Evolutionary conservation across 2,797 vertebrate species (phyloP).

Genomic region (Parauchenoglanis ngamensis): DNA sequence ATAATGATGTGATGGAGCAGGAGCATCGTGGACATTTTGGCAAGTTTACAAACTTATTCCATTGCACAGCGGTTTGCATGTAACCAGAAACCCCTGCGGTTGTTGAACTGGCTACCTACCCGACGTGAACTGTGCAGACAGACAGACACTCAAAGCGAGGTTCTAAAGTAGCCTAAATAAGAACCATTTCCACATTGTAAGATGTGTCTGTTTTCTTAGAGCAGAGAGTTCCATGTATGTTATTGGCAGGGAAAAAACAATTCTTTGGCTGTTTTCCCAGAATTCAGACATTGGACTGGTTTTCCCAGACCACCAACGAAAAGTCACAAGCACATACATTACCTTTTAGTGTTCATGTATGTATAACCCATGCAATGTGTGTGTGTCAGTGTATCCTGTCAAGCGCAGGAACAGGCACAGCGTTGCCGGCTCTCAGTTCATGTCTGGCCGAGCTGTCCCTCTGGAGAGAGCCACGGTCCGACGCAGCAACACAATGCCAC

Average conservation of each 20-base stretch:
- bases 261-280: neutral
- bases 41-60: neutral
- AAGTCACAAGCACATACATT: neutral
- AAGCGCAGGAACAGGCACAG: slow-evolving; percentile 87
- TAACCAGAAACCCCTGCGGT: neutral
- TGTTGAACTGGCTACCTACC: neutral
- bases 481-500: slow-evolving; percentile 91
- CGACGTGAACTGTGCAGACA: neutral
- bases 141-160: too few relatives aligned
- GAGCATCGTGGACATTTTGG: neutral
- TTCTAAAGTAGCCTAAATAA: too few relatives aligned
- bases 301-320: neutral
- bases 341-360: neutral
- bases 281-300: neutral
- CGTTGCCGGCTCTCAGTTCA: slow-evolving; percentile 81
- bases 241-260: neutral
- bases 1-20: neutral
- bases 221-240: neutral
- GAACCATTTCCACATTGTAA: too few relatives aligned
- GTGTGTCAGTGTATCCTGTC: slow-evolving; percentile 78
- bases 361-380: slow-evolving; percentile 4
- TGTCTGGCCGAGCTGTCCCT: slow-evolving; percentile 60
- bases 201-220: neutral
- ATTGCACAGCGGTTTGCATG: too few relatives aligned
- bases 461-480: slow-evolving; percentile 77